Evolutionary conservation across 2,113 vertebrate genomes (phyloP).

Genomic region (Zosterops japonicus): DNA sequence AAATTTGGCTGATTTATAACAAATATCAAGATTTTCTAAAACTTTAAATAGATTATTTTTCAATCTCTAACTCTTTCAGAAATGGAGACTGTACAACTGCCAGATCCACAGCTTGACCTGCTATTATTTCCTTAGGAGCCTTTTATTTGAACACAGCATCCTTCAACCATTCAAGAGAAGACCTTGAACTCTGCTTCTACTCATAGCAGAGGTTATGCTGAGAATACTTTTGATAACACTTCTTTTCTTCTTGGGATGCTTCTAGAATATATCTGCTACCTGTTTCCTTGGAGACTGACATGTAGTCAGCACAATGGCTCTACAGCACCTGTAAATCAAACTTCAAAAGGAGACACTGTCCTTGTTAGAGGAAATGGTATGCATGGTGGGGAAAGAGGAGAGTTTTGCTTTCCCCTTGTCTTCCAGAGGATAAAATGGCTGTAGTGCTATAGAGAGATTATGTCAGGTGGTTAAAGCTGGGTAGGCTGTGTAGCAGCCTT

Average conservation of each 20-base stretch:
- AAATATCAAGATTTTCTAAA: neutral
- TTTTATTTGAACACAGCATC: conserved; percentile 61
- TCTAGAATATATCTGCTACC: conserved; percentile 49
- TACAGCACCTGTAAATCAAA: conserved; percentile 35
- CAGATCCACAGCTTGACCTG: conserved; percentile 27
- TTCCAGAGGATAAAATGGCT: neutral
- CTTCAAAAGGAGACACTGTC: conserved; percentile 1
- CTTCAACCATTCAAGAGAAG: conserved; percentile 44
- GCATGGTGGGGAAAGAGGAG: neutral
- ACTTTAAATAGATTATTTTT: conserved; percentile 8
- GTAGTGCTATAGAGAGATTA: neutral
- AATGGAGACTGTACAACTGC: neutral
- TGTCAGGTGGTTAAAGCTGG: neutral
- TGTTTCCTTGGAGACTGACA: conserved; percentile 70
- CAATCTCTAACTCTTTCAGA: neutral
- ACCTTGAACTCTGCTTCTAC: conserved; percentile 58
- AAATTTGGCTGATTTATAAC: neutral
- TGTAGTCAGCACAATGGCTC: conserved; percentile 32
- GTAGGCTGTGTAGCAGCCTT: neutral
- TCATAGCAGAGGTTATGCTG: conserved; percentile 39
- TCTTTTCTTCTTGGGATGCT: conserved; percentile 48
- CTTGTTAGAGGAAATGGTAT: neutral
- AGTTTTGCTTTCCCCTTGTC: neutral
- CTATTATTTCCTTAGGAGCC: conserved; percentile 36
- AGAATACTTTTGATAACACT: conserved; percentile 43